Base-by-base conservation (phyloP, 2,888 invertebrate genomes). In the Parapristionchus giblindavisi region DNA sequence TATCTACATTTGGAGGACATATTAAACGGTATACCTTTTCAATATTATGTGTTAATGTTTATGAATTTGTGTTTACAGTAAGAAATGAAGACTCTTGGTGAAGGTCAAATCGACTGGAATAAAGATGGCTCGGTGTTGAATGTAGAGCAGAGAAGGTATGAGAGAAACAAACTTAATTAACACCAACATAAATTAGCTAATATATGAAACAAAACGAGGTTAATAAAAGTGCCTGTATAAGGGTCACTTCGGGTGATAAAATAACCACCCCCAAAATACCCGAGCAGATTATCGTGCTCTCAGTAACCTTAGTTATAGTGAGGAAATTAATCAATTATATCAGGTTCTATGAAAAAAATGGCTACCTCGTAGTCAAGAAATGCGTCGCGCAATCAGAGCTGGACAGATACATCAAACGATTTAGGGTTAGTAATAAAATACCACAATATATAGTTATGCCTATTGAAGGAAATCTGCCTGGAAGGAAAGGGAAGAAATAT, bases 311-410 rank as follows among this genome's bases (percentile, higher is more conserved):
- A 17, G n/a, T n/a, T n/a, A n/a, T n/a, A n/a, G n/a, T n/a, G n/a
- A n/a, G n/a, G n/a, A 3, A 14, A 56, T 56, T 29, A 8, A 29
- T 11, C 17, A 2, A 6, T 4, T 34, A 27, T 3, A 27, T 24
- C 29, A 65, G 65, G 71, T 68, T 93, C 88, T 95, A 94, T 86
- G 92, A 93, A 81, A 91, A 92, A 65, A 93, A 94, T 90, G 94
- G 94, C 0, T 95, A 91, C 86, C 84, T 95, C n/a, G 90, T 94
- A 1, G 91, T 94, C 63, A 92, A 91, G 73, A 91, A 92, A 66
- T 89, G 94, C n/a, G 91, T 94, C 21, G 90, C 92, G 14, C 90
- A 91, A 81, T 88, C 91, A n/a, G 89, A 92, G 14, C 85, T 94
- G 1, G 92, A 93, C 61, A 90, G 89, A 86, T 93, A 92, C 89